Evolutionary conservation across 2,113 vertebrate genomes (phyloP).

Genomic region (Vidua macroura): DNA sequence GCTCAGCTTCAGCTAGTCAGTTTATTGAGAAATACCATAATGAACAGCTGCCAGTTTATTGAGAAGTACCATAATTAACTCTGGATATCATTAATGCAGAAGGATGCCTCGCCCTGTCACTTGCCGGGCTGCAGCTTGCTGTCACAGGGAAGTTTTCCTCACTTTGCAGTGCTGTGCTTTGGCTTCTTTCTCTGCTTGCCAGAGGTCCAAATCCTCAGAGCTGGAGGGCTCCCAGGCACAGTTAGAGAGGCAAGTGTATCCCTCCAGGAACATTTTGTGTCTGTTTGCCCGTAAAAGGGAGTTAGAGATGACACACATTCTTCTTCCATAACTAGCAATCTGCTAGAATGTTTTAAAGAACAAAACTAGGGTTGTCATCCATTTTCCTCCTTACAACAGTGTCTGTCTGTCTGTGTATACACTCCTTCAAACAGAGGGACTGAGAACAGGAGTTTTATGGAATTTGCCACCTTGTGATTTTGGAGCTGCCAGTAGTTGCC

Average conservation of each 20-base stretch:
- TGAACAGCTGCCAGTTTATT: slow-evolving; percentile 12
- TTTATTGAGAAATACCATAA: background rate
- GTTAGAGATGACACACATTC: slow-evolving; percentile 5
- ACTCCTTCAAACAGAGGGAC: background rate
- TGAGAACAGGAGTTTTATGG: background rate
- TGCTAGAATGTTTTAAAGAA: background rate
- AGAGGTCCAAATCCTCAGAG: background rate
- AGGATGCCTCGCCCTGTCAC: background rate
- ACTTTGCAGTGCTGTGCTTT: background rate
- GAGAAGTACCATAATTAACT: background rate
- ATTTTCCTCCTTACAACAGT: background rate
- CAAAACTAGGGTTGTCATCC: background rate
- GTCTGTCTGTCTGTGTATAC: background rate
- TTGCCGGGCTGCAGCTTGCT: background rate
- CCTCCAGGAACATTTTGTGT: slow-evolving; percentile 5
- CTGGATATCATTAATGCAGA: background rate
- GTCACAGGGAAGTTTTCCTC: background rate
- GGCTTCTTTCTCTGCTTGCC: background rate
- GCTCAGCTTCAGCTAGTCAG: background rate
- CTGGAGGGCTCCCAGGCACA: background rate
- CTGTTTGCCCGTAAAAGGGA: slow-evolving; percentile 57
- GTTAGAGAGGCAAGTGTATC: background rate
- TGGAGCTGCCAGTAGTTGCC: background rate
- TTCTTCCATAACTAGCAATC: slow-evolving; percentile 54
- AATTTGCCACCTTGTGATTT: background rate